A percentile compares a stretch with the other conserved stretches of the same genome.
Evolutionary conservation across 2,888 invertebrate species (phyloP).

Genomic region (Amiota mariae): DNA sequence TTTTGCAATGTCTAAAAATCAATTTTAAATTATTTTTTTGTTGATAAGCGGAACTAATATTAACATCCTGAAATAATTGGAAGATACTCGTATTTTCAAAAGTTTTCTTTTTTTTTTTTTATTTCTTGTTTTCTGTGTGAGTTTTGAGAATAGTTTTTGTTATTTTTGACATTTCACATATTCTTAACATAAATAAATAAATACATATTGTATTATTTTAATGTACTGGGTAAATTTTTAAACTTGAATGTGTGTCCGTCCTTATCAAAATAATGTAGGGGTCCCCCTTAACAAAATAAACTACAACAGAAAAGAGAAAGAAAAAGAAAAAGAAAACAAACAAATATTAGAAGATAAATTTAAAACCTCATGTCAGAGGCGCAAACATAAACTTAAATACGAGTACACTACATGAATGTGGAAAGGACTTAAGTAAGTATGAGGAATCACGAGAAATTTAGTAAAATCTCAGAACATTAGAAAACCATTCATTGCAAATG

Average conservation of each 20-base stretch:
- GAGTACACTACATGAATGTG: neutral
- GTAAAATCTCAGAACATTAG: too few relatives aligned
- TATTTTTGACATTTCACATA: too few relatives aligned
- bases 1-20: neutral
- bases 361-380: constrained; percentile 2
- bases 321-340: neutral
- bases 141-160: too few relatives aligned
- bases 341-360: constrained; percentile 9
- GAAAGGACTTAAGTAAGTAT: neutral
- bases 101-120: neutral
- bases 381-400: neutral
- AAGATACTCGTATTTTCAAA: neutral
- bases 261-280: neutral
- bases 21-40: neutral
- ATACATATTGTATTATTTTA: constrained; percentile 25
- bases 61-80: too few relatives aligned
- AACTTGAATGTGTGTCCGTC: neutral
- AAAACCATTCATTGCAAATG: too few relatives aligned
- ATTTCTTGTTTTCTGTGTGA: neutral
- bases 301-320: neutral
- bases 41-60: constrained; percentile 16
- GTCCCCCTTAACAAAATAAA: neutral
- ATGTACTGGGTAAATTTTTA: constrained; percentile 5
- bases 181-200: neutral
- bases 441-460: too few relatives aligned